Evolutionary conservation across 2,888 invertebrate genomes (phyloP), one percentile per base, ranked within the genome.

Genomic region (Thumatha senex): DNA sequence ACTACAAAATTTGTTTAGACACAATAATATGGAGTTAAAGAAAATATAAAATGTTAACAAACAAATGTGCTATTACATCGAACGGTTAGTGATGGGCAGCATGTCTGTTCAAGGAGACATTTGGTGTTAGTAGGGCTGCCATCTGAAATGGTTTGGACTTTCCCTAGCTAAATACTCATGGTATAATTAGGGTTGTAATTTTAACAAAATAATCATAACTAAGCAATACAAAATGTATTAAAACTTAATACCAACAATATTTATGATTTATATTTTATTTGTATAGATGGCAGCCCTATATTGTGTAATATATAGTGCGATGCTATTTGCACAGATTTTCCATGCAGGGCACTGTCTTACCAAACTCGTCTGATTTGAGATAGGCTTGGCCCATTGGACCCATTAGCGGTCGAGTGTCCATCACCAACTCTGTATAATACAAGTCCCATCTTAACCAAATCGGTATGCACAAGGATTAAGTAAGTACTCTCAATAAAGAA

Each of bases 291-390:
- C 60, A 56, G 8, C 48, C 43, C 56, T 43, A 46, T 29, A n/a
- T 24, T 41, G 12, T 46, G 45, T 48, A 44, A 53, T 60, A 60
- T 53, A 67, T 51, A 67, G 75, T 76, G 80, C 74, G 65, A 72
- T 76, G 72, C 69, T 70, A 57, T 67, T 78, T 77, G 82, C 83
- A 88, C 88, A 77, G 40, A 45, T 45, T 82, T 62, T 78, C 78
- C 90, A 90, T 90, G 90, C 90, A 84, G 82, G 84, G 80, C 86
- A 80, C 82, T 78, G 73, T 79, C 69, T 96, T 96, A 96, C 96
- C 96, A 93, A 95, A 95, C 92, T 93, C 94, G 92, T 96, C 96
- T 86, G 95, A 94, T 93, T 96, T 96, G 92, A 96, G 94, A 94
- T 96, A 96, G 86, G 94, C 94, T 93, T 95, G 95, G 90, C 96